Conservation (phyloP, 2,797 vertebrate species). For the Coregonus sp. region DNA sequence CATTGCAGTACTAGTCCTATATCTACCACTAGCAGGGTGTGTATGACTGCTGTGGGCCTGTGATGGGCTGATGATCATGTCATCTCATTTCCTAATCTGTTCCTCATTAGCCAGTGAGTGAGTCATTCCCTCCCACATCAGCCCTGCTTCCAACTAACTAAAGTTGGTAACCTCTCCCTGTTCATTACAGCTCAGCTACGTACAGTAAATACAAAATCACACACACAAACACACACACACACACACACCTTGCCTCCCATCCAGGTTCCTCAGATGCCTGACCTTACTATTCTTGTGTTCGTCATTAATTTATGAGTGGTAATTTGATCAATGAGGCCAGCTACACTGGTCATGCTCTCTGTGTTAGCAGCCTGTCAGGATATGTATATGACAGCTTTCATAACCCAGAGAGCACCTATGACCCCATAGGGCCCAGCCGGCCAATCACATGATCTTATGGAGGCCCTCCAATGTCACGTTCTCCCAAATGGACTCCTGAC, state of each 20-base stretch:
- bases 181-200: constrained; percentile 1
- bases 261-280: constrained; percentile 10
- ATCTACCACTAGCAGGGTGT: neutral
- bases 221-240: neutral
- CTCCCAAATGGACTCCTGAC: neutral
- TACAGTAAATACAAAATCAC: neutral
- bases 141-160: neutral
- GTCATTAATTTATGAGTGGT: constrained; percentile 33
- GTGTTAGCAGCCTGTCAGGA: constrained; percentile 31
- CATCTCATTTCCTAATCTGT: constrained; percentile 8
- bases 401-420: neutral
- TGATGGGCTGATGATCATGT: constrained; percentile 1
- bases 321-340: constrained; percentile 49
- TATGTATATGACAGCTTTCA: constrained; percentile 11
- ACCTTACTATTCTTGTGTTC: constrained; percentile 35
- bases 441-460: neutral
- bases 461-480: neutral
- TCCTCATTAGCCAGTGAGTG: constrained; percentile 3
- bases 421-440: neutral
- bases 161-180: constrained; percentile 3
- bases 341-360: constrained; percentile 44
- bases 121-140: constrained; percentile 1
- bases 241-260: neutral
- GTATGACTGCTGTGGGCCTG: neutral
- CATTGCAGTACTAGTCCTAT: neutral